Base-by-base conservation (phyloP, 2,113 vertebrate species). In the Perca fluviatilis region DNA sequence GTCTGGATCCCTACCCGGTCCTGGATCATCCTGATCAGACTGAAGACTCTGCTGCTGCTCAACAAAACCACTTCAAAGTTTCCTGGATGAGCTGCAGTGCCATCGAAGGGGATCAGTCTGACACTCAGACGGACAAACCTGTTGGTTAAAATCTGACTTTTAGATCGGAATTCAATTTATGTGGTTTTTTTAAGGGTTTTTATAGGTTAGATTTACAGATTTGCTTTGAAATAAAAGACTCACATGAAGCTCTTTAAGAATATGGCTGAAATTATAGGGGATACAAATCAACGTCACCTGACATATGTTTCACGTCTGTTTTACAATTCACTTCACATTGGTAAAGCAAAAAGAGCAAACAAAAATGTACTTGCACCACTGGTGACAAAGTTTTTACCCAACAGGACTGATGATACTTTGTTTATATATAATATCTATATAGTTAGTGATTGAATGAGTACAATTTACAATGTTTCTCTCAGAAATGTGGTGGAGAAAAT, bases 51-150 rank as follows among this genome's bases (percentile, higher is more conserved):
- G 75, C 72, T 58, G 61, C 49, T 79, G 60, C 68, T 83, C 5
- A 3, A 30, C 13, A 86, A 27, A 43, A 82, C 60, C 50, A 84
- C 73, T 53, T 84, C 70, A 51, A 88, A 83, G 76, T 82, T 71
- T 23, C 78, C 80, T 4, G 85, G 82, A 57, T 83, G 74, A 23
- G 0, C 51, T 6, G 27, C 8, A 10, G 58, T 25, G 0, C 1
- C 30, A 46, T 83, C 75, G 50, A 86, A 86, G 1, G 61, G 86
- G 0, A 90, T 64, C 47, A 84, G 40, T n/a, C 60, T 67, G 56
- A 93, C 83, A 0, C 19, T 78, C 47, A 91, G 82, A 3, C 33
- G 49, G 40, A 88, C 1, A 21, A 88, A 92, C 61, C 91, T 91
- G 64, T 36, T 33, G 33, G 33, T 33, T 33, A 6, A 33, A 33